Percentiles rank a stretch among this genome's conserved stretches.
Conservation (phyloP, 2,113 vertebrate genomes). For the Anolis sagrei region DNA sequence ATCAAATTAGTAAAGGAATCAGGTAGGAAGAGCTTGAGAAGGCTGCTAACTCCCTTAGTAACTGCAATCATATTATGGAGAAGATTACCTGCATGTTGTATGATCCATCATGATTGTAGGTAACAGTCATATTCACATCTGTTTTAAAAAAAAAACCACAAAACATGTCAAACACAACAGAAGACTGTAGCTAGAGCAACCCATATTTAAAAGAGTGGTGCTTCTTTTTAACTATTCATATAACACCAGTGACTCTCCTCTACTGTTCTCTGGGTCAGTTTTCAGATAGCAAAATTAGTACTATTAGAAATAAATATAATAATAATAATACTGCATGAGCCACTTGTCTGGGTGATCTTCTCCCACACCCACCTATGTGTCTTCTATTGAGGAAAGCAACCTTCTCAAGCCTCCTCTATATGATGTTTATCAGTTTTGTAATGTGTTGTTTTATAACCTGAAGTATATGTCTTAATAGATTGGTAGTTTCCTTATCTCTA, state of each 20-base stretch:
- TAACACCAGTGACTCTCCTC: neutral
- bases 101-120: conserved; percentile 86
- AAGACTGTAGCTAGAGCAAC: neutral
- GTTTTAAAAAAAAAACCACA: conserved; percentile 59
- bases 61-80: neutral
- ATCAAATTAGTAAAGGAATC: neutral
- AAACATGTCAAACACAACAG: neutral
- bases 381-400: no score
- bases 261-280: neutral
- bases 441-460: no score
- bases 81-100: conserved; percentile 91
- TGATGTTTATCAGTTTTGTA: no score
- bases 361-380: neutral
- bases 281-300: no score
- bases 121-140: conserved; percentile 85
- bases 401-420: no score
- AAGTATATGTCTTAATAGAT: no score
- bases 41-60: neutral
- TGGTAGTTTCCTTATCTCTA: no score
- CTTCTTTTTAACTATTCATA: no score
- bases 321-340: neutral
- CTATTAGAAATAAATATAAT: no score
- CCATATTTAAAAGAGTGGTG: neutral
- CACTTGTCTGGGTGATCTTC: neutral
- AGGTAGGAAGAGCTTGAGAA: neutral